phyloP scores from a whole-genome alignment of 2,113 vertebrate species.

The Penelope pileata region DNA sequence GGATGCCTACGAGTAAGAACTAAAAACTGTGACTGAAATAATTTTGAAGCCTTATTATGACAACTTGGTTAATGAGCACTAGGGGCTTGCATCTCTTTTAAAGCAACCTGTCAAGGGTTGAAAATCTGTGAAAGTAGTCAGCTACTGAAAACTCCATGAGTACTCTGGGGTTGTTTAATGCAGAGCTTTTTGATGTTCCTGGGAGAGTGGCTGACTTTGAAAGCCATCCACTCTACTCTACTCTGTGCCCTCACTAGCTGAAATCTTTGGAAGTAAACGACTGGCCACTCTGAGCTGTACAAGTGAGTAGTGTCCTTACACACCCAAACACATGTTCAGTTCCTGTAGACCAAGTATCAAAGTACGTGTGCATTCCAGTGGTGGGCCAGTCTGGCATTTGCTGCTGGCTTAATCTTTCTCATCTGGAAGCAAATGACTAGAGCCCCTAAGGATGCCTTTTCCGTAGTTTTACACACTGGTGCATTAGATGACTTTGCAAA shows the following conservation, averaged over 20 bases:
- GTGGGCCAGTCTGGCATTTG: background rate
- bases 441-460: background rate
- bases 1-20: background rate
- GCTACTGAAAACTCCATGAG: background rate
- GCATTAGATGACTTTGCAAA: background rate
- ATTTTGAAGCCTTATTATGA: background rate
- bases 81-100: background rate
- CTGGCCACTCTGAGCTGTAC: background rate
- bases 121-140: fast-evolving
- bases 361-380: background rate
- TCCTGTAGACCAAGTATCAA: background rate
- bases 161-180: background rate
- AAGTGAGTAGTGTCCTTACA: background rate
- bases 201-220: background rate
- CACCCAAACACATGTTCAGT: fast-evolving
- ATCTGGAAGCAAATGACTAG: background rate
- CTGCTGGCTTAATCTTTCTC: background rate
- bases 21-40: background rate
- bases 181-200: background rate
- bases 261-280: background rate
- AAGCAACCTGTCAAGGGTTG: background rate
- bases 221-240: background rate
- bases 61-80: background rate
- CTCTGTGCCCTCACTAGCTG: background rate
- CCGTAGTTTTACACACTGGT: background rate